phyloP scores from a whole-genome alignment of 1,140 invertebrate genomes.

The Pseudomyrmex flavicornis region DNA sequence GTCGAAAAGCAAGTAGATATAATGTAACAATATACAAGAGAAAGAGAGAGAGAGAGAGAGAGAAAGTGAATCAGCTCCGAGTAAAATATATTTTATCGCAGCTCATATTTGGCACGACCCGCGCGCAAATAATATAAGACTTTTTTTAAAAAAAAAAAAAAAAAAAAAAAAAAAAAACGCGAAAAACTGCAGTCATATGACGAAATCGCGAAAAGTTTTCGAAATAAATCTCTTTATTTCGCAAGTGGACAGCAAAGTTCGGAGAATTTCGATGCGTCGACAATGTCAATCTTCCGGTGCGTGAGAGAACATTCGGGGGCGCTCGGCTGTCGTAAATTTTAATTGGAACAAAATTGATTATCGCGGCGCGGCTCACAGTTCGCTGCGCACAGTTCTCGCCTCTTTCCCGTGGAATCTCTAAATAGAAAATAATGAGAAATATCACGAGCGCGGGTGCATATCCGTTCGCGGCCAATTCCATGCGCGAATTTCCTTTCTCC shows the following conservation, averaged over 20 bases:
- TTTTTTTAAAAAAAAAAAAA: background rate
- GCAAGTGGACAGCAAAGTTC: background rate
- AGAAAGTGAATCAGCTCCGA: too few species aligned
- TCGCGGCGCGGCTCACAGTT: slow-evolving; percentile 23
- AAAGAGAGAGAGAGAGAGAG: too few species aligned
- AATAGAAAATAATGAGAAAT: slow-evolving; percentile 79
- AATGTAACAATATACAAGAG: too few species aligned
- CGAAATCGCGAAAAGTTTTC: background rate
- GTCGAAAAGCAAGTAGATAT: background rate
- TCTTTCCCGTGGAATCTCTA: slow-evolving; percentile 76
- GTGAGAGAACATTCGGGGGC: background rate
- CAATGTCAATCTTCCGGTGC: background rate
- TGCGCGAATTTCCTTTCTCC: too few species aligned
- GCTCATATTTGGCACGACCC: too few species aligned
- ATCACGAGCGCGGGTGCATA: background rate
- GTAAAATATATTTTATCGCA: too few species aligned
- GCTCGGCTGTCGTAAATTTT: slow-evolving; percentile 42
- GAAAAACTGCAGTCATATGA: background rate
- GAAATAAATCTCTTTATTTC: background rate
- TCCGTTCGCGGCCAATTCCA: background rate
- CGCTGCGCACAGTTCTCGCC: slow-evolving; percentile 59
- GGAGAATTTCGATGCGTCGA: background rate
- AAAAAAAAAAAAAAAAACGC: background rate
- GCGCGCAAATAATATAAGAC: background rate
- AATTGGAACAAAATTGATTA: slow-evolving; percentile 58